Evolutionary conservation across 2,797 vertebrate species (phyloP).

Genomic region (Characodon lateralis): DNA sequence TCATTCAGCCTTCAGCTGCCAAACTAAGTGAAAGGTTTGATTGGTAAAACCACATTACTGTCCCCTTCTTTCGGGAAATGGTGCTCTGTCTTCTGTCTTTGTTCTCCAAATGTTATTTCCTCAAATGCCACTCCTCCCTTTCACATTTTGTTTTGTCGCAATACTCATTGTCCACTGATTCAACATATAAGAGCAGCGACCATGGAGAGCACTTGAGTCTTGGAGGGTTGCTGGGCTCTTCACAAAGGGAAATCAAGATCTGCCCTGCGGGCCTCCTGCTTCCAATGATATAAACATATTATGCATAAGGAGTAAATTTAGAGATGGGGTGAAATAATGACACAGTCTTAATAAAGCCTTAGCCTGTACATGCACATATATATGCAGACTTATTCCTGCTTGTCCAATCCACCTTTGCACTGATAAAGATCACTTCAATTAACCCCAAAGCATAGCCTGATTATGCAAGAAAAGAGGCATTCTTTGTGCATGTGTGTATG

Average conservation of each 20-base stretch:
- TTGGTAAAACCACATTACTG: conserved; percentile 33
- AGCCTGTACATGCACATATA: conserved; percentile 1
- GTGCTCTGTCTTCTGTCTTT: conserved; percentile 37
- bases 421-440: conserved; percentile 79
- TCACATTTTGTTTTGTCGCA: conserved; percentile 57
- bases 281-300: conserved; percentile 68
- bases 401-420: conserved; percentile 51
- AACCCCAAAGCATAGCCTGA: conserved; percentile 69
- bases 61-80: conserved; percentile 31
- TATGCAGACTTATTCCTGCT: conserved; percentile 29
- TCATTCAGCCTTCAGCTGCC: conserved; percentile 21
- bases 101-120: conserved; percentile 59
- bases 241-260: conserved; percentile 58
- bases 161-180: conserved; percentile 51
- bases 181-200: conserved; percentile 54
- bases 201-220: conserved; percentile 42
- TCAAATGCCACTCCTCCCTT: conserved; percentile 58
- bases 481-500: conserved; percentile 13
- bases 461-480: conserved; percentile 54
- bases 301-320: conserved; percentile 64
- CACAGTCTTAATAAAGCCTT: conserved; percentile 62
- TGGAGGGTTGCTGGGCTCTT: conserved; percentile 27
- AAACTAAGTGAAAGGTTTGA: conserved; percentile 33
- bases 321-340: conserved; percentile 65
- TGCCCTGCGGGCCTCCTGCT: conserved; percentile 56